Evolutionary conservation across 2,888 invertebrate species (phyloP).

Genomic region (Meandrusa payeni): DNA sequence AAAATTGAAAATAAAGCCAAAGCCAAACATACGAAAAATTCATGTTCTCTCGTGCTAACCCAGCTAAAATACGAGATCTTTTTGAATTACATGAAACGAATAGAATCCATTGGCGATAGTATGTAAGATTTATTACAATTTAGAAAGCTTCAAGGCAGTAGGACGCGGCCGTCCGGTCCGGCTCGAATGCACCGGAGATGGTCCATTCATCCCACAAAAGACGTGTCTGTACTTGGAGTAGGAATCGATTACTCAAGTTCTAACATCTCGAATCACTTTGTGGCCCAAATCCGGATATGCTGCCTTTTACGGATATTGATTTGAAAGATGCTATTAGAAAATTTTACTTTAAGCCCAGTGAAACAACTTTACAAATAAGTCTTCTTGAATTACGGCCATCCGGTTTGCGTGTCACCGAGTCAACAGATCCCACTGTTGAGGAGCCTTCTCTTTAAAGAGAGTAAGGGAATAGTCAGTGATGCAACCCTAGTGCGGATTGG

Average conservation of each 20-base stretch:
- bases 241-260: slow-evolving; percentile 17
- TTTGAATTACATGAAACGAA: background rate
- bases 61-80: background rate
- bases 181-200: slow-evolving; percentile 19
- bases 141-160: slow-evolving; percentile 15
- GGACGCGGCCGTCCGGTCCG: slow-evolving; percentile 7
- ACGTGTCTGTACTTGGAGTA: slow-evolving; percentile 10
- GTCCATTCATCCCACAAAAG: slow-evolving; percentile 20
- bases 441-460: too few species aligned
- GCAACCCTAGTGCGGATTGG: too few species aligned
- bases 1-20: too few species aligned
- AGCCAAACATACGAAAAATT: too few species aligned
- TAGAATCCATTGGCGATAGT: slow-evolving; percentile 3
- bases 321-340: too few species aligned
- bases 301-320: background rate
- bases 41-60: background rate
- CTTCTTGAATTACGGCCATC: too few species aligned
- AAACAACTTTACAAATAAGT: too few species aligned
- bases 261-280: slow-evolving; percentile 17
- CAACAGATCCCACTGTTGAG: too few species aligned
- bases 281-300: background rate
- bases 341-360: too few species aligned
- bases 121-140: slow-evolving; percentile 21
- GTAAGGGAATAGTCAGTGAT: too few species aligned
- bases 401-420: too few species aligned